These are phyloP conservation scores for Horisme vitalbata DNA, from an alignment of 2,888 invertebrate genomes.

Conservation along the genomic window DNA sequence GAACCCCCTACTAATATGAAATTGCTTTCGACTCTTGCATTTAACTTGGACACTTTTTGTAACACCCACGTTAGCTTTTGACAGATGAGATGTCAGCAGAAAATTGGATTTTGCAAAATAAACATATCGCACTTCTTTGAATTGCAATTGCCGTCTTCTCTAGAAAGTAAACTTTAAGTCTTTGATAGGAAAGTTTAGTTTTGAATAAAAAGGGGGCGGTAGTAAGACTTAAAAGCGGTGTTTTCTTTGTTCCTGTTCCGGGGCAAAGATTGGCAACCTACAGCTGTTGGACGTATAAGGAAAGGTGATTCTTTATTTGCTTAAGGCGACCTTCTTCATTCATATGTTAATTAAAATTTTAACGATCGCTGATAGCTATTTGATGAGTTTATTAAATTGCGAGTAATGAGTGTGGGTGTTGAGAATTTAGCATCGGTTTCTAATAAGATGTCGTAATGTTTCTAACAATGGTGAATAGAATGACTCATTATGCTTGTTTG, in stretches of 20 bases:
- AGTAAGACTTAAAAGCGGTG: slow-evolving; percentile 23
- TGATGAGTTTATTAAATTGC: slow-evolving; percentile 65
- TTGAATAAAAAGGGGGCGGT: neutral
- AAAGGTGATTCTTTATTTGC: slow-evolving; percentile 57
- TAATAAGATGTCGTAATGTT: slow-evolving; percentile 17
- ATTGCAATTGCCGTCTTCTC: slow-evolving; percentile 25
- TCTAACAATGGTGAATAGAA: slow-evolving; percentile 9
- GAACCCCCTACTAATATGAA: slow-evolving; percentile 9
- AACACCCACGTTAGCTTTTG: slow-evolving; percentile 63
- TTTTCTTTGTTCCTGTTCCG: slow-evolving; percentile 38
- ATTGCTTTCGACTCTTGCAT: slow-evolving; percentile 19
- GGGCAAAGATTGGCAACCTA: slow-evolving; percentile 44
- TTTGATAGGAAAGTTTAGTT: slow-evolving; percentile 5
- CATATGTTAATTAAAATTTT: slow-evolving; percentile 54
- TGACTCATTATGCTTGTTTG: slow-evolving; percentile 13
- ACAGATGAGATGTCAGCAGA: slow-evolving; percentile 78
- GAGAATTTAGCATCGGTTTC: slow-evolving; percentile 19
- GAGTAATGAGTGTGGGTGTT: slow-evolving; percentile 37
- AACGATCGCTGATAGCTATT: slow-evolving; percentile 47
- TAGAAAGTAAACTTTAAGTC: slow-evolving; percentile 2
- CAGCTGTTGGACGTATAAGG: slow-evolving; percentile 49
- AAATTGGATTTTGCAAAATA: slow-evolving; percentile 81
- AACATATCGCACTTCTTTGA: slow-evolving; percentile 65
- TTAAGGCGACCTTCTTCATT: slow-evolving; percentile 56
- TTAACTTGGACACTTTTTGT: slow-evolving; percentile 53